phyloP scores from a whole-genome alignment of 1,140 invertebrate species.

The Aleiodes sp. region DNA sequence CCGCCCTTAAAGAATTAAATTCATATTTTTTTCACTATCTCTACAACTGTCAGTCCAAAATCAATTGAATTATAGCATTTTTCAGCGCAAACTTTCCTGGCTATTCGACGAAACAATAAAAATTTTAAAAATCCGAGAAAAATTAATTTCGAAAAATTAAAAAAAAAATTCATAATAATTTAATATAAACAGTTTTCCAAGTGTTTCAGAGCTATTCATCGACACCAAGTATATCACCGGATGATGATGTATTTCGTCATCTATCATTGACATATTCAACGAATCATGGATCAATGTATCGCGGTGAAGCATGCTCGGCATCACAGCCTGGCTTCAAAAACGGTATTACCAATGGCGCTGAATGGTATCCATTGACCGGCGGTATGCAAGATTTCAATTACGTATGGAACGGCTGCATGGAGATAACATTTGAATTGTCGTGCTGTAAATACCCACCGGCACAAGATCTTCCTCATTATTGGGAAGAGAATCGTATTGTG shows the following conservation, averaged over 20 bases:
- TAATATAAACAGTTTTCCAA: slow-evolving; percentile 57
- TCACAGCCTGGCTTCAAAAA: slow-evolving; percentile 79
- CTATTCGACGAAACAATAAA: no score
- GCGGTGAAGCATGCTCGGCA: slow-evolving; percentile 82
- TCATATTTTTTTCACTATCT: no score
- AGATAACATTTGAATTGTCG: slow-evolving; percentile 96
- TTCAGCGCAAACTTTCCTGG: no score
- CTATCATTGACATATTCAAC: slow-evolving; percentile 88
- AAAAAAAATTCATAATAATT: no score
- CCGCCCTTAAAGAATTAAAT: no score
- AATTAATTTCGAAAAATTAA: slow-evolving; percentile 15
- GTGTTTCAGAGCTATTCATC: slow-evolving; percentile 83
- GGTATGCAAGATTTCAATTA: slow-evolving; percentile 99
- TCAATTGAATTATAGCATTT: no score
- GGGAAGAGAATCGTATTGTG: slow-evolving; percentile 93
- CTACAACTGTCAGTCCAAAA: no score
- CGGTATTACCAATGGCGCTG: slow-evolving; percentile 92
- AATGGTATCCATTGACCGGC: slow-evolving; percentile 91
- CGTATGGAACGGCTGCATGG: slow-evolving; percentile 97
- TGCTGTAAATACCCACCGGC: slow-evolving; percentile 95
- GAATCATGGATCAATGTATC: slow-evolving; percentile 87
- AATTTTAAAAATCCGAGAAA: slow-evolving; percentile 20
- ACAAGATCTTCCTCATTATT: slow-evolving; percentile 87
- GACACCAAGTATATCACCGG: slow-evolving; percentile 84
- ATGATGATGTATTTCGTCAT: slow-evolving; percentile 94